Conservation (phyloP, 1,140 invertebrate species). For the Drosophila suzukii region DNA sequence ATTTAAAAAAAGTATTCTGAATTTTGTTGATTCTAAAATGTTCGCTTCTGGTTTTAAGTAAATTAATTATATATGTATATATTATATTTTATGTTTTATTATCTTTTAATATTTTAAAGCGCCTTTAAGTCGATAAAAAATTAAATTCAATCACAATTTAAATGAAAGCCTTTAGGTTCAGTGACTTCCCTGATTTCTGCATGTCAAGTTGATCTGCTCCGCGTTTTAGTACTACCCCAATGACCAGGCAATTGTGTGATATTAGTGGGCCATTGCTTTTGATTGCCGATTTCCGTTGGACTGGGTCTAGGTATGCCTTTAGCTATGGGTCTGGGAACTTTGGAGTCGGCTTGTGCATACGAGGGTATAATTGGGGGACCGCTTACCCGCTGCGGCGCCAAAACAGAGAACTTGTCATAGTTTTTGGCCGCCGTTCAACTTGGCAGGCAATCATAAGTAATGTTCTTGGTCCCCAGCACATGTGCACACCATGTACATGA, state of each 20-base stretch:
- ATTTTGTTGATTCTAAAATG: no score
- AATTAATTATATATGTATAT: no score
- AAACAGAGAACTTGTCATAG: constrained; percentile 41
- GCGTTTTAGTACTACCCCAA: constrained; percentile 18
- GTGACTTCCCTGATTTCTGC: constrained; percentile 11
- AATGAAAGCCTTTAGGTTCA: constrained; percentile 13
- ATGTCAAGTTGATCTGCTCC: constrained; percentile 8
- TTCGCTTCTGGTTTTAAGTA: no score
- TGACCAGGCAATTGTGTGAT: constrained; percentile 38
- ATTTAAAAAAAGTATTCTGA: no score
- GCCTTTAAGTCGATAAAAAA: neutral
- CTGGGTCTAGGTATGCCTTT: neutral
- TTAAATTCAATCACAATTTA: neutral
- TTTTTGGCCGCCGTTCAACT: constrained; percentile 71
- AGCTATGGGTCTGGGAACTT: constrained; percentile 11
- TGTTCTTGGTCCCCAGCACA: constrained; percentile 28
- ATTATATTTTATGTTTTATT: no score
- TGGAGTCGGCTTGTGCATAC: constrained; percentile 28
- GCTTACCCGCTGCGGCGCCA: constrained; percentile 34
- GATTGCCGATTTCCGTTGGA: constrained; percentile 50
- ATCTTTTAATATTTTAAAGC: neutral
- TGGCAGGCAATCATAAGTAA: constrained; percentile 64
- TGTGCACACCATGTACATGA: constrained; percentile 1
- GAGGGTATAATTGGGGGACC: constrained; percentile 30
- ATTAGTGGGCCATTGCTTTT: constrained; percentile 46